Base-by-base conservation (phyloP, 2,797 vertebrate species). In the Scolopax bukidnonensis region DNA sequence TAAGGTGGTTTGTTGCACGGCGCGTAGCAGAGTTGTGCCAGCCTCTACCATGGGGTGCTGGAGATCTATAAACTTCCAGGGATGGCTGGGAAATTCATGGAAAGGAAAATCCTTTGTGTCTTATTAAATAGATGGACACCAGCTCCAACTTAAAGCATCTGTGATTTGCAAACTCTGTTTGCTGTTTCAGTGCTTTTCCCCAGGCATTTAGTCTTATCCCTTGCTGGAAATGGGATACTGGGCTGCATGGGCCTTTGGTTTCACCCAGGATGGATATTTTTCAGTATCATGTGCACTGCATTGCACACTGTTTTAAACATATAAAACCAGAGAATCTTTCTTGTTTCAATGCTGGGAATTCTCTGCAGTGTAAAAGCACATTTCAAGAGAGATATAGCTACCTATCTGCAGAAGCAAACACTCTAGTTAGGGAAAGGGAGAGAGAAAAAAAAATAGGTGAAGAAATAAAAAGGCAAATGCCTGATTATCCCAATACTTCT, bases 281-380 rank as follows among this genome's bases (percentile, higher is more conserved):
- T 28, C 24, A 11, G 33, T 25, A 11, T 36, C 14, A 7, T 2
- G 20, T 28, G 57, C 28, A 12, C 27, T 61, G 68, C 36, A 9
- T 14, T 61, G 54, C 20, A 38, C 6, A 6, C 8, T 3, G 21
- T 27, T 3, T 47, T 32, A 32, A 53, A 61, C n/a, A 32, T 18
- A 17, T 1, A 60, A 76, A 77, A 28, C 9, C 65, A 38, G 14
- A 13, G 60, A 43, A 47, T 7, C 19, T 32, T 60, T 47, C 4
- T 4, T 0, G 0, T 87, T 86, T 71, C 36, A 14, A 6, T 61
- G 74, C n/a, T 11, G 3, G 1, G 54, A 32, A 20, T 30, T 68
- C 64, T 32, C 68, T 83, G 64, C 47, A 5, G 36, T 41, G 68
- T 23, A 15, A 67, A 36, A 59, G 14, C 5, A 0, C 3, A 43